These are phyloP conservation scores for Drosophila prolongata DNA, from an alignment of 2,888 invertebrate genomes.

Conservation along the genomic window DNA sequence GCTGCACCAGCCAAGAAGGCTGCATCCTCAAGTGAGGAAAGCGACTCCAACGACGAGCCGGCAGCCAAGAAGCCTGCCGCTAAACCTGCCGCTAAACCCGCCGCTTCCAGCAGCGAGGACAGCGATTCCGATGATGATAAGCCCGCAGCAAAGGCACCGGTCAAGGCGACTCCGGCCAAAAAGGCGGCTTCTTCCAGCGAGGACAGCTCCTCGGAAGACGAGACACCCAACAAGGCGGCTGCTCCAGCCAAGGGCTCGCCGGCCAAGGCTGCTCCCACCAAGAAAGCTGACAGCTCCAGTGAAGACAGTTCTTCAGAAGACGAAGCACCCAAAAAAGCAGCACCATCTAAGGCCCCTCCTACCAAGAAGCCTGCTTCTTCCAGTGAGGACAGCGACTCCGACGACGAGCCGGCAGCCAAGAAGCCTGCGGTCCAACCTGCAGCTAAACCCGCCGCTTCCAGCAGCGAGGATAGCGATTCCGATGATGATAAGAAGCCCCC, in stretches of 20 bases:
- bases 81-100: constrained; percentile 6
- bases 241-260: constrained; percentile 25
- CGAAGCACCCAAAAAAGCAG: constrained; percentile 43
- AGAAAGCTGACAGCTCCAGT: constrained; percentile 42
- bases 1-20: constrained; percentile 30
- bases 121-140: constrained; percentile 49
- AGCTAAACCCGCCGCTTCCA: constrained; percentile 40
- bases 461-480: constrained; percentile 50
- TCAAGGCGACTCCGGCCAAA: constrained; percentile 41
- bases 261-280: constrained; percentile 51
- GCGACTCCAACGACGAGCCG: constrained; percentile 83
- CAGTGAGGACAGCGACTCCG: constrained; percentile 84
- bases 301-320: constrained; percentile 84
- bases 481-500: constrained; percentile 38
- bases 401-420: constrained; percentile 71
- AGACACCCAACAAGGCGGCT: constrained; percentile 68
- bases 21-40: constrained; percentile 83
- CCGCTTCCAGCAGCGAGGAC: constrained; percentile 47
- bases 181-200: constrained; percentile 65
- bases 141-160: constrained; percentile 21
- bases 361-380: constrained; percentile 67
- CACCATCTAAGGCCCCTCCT: constrained; percentile 24
- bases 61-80: constrained; percentile 23
- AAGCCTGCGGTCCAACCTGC: constrained; percentile 13
- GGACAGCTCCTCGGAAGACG: constrained; percentile 76